Evolutionary conservation across 2,113 vertebrate genomes (phyloP), one percentile per base, ranked within the genome.

Genomic region (Cynocephalus volans): DNA sequence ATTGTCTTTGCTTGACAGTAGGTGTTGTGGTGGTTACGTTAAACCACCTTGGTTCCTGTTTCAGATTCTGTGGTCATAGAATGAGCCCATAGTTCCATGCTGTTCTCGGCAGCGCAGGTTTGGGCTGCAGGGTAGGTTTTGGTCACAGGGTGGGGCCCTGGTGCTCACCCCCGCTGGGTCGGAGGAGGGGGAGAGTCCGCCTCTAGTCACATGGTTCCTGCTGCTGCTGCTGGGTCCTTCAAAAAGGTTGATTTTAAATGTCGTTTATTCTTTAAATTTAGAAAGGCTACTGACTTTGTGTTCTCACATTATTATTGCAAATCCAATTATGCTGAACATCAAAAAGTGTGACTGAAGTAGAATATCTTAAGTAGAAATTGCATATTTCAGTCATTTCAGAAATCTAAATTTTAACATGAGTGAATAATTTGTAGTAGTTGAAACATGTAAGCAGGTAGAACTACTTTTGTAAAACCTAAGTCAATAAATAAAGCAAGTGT

Each of bases 231-330:
- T 41, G 41, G 41, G 41, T 41, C 41, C 41, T 41, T 4, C 41
- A 12, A 17, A 56, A 62, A 75, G 17, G 24, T 33, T 88, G 54
- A 73, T 64, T n/a, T 67, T 41, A 96, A 95, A 70, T 93, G 28
- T 54, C 28, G 54, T 50, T n/a, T 82, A 75, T 36, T 93, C 50
- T 93, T 93, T 77, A 85, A 60, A 3, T 85, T 90, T 90, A 88
- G 48, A 76, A 58, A 96, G 60, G 50, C 36, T 85, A 73, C 23
- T 84, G 45, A 85, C 50, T 64, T 79, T 80, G 50, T 88, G 24
- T 50, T 54, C 31, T 56, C 12, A 62, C 62, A 72, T 24, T 41
- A 56, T 64, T 33, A 96, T 23, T 93, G 75, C 60, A 69, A 60
- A 85, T 84, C 31, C 73, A 65, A 58, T 65, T 86, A 50, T 80